Percentiles rank a stretch among this genome's conserved stretches.
Conservation (phyloP, 2,888 invertebrate species). For the Dicyrtomina minuta region DNA sequence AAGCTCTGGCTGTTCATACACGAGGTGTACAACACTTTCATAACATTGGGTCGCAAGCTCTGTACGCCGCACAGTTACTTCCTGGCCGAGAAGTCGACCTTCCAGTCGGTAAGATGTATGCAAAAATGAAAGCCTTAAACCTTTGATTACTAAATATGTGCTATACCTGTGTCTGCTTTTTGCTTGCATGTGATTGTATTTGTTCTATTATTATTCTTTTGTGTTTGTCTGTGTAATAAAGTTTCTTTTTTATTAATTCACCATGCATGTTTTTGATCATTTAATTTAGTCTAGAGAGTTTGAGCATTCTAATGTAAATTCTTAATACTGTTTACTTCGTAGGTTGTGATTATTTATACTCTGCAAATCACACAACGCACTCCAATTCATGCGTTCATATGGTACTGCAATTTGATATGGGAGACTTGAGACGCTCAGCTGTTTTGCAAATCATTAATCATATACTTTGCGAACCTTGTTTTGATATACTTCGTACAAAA, state of each 20-base stretch:
- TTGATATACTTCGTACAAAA: slow-evolving; percentile 84
- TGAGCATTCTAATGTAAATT: not conserved
- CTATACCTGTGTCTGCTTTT: not conserved
- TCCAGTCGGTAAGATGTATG: slow-evolving; percentile 67
- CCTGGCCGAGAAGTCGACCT: slow-evolving; percentile 81
- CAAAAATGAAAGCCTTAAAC: too few species aligned
- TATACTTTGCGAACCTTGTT: slow-evolving; percentile 87
- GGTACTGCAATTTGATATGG: slow-evolving; percentile 83
- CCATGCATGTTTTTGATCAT: too few species aligned
- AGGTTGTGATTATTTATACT: slow-evolving; percentile 62
- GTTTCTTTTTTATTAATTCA: too few species aligned
- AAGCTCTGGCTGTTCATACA: slow-evolving; percentile 71
- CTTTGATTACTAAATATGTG: not conserved
- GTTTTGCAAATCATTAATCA: slow-evolving; percentile 82
- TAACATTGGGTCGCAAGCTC: slow-evolving; percentile 61
- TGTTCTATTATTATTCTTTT: not conserved
- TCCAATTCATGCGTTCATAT: slow-evolving; percentile 81
- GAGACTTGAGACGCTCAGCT: slow-evolving; percentile 72
- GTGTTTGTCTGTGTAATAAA: too few species aligned
- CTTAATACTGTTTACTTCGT: not conserved
- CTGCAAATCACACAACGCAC: slow-evolving; percentile 80
- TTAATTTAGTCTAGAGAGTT: not conserved
- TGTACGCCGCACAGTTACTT: slow-evolving; percentile 79
- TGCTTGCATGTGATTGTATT: too few species aligned
- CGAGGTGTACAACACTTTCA: slow-evolving; percentile 55